These are phyloP conservation scores for Lathamus discolor DNA, from an alignment of 2,113 vertebrate species.

Conservation along the genomic window DNA sequence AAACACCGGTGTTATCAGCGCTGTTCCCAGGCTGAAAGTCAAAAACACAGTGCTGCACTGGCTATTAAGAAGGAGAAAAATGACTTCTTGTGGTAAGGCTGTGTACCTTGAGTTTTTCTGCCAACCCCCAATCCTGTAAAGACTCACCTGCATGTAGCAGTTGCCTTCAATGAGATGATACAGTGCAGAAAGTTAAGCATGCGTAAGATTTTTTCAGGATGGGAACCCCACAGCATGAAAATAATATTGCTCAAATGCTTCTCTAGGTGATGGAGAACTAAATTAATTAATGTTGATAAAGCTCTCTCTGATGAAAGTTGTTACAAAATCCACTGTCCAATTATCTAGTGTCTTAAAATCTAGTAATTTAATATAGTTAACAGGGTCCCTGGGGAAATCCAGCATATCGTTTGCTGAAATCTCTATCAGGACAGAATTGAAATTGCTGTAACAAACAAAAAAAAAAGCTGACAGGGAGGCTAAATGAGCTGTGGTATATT, in stretches of 20 bases:
- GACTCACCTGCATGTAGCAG: background rate
- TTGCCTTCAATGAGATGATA: background rate
- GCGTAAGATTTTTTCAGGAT: background rate
- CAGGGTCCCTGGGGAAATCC: slow-evolving; percentile 1
- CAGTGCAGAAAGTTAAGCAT: background rate
- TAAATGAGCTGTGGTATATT: background rate
- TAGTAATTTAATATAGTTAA: slow-evolving; percentile 47
- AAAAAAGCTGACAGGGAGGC: background rate
- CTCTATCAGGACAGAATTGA: background rate
- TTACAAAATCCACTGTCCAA: slow-evolving; percentile 21
- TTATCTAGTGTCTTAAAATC: slow-evolving; percentile 35
- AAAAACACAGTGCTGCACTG: too few relatives aligned
- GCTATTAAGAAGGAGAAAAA: too few relatives aligned
- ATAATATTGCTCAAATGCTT: slow-evolving; percentile 16
- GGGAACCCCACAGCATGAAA: background rate
- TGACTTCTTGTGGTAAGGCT: background rate
- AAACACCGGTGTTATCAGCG: too few relatives aligned
- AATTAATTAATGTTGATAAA: slow-evolving; percentile 55
- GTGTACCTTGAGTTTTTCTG: background rate
- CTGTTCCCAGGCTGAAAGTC: too few relatives aligned
- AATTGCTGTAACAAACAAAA: slow-evolving; percentile 23
- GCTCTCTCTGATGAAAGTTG: slow-evolving; percentile 15
- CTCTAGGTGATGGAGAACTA: slow-evolving; percentile 14
- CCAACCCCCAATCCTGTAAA: background rate
- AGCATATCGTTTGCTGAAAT: slow-evolving; percentile 24